Evolutionary conservation across 2,888 invertebrate species (phyloP), one percentile per base, ranked within the genome.

Genomic region (Diarsia brunnea): DNA sequence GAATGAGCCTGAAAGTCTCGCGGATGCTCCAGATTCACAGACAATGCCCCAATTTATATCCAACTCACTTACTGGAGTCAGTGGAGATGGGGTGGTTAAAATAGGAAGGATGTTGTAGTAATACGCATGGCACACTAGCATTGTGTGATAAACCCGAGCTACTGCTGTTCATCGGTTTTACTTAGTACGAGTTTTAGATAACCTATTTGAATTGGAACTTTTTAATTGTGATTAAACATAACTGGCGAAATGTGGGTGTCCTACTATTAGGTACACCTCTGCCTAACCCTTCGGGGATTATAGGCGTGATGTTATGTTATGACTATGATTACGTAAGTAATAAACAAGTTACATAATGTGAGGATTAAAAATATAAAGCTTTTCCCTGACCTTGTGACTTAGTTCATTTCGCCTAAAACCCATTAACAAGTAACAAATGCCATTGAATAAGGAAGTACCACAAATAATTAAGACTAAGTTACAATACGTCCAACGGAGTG

Each of bases 41-140:
- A 96, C 96, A 96, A 96, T 96, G 96, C 94, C 95, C 96, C 95
- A 96, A 96, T 96, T 96, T 96, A 96, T 95, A 96, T 94, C 95
- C 96, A 95, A 96, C 96, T 96, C 96, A 96, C 95, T 96, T 95
- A 95, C 94, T 93, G 92, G 88, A 95, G 95, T 93, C 94, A 91
- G 91, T 91, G 92, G 91, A 91, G 92, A 92, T 91, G 90, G 90
- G 91, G 92, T 91, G 92, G 92, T 90, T 91, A 88, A 88, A 90
- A 89, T 90, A 91, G 91, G 89, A 89, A 91, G 90, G 90, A 91
- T 91, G 89, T 88, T 85, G 84, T 89, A 88, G 88, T 90, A 90
- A 87, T 87, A 85, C 82, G 75, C 80, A 85, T 88, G 79, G 75
- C 78, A 79, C 75, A 68, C 51, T 81, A 75, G 69, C 67, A 69